phyloP scores from a whole-genome alignment of 2,113 vertebrate species.

The Carassius carassius region DNA sequence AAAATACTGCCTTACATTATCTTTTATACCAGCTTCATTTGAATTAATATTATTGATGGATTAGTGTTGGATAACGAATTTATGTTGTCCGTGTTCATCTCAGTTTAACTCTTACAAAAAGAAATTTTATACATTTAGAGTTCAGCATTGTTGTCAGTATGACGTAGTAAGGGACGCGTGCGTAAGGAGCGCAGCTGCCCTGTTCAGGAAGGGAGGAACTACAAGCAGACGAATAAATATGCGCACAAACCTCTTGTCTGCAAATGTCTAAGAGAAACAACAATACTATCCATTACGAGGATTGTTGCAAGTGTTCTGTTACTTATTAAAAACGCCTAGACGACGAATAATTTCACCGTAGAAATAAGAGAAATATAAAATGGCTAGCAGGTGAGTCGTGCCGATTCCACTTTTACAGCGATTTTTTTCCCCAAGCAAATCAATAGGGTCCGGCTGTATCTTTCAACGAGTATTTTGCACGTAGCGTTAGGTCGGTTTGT shows the following conservation, averaged over 20 bases:
- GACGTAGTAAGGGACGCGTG: slow-evolving; percentile 25
- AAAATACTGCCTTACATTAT: background rate
- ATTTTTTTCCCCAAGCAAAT: background rate
- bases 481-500: background rate
- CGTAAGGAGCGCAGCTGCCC: slow-evolving; percentile 3
- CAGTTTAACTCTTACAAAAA: background rate
- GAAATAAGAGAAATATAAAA: slow-evolving; percentile 46
- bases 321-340: slow-evolving; percentile 40
- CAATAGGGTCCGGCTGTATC: background rate
- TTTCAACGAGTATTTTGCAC: background rate
- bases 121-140: background rate
- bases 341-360: slow-evolving; percentile 33
- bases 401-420: slow-evolving; percentile 37
- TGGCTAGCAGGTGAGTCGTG: slow-evolving; percentile 70
- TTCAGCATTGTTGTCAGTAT: background rate
- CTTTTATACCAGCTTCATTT: background rate
- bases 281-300: background rate
- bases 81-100: background rate
- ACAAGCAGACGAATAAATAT: slow-evolving; percentile 1
- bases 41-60: background rate
- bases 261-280: slow-evolving; percentile 18
- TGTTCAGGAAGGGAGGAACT: background rate
- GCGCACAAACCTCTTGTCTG: slow-evolving; percentile 7
- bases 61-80: background rate
- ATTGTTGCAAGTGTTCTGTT: slow-evolving; percentile 2